Evolutionary conservation across 2,888 invertebrate genomes (phyloP).

Genomic region (Diabrotica balteata): DNA sequence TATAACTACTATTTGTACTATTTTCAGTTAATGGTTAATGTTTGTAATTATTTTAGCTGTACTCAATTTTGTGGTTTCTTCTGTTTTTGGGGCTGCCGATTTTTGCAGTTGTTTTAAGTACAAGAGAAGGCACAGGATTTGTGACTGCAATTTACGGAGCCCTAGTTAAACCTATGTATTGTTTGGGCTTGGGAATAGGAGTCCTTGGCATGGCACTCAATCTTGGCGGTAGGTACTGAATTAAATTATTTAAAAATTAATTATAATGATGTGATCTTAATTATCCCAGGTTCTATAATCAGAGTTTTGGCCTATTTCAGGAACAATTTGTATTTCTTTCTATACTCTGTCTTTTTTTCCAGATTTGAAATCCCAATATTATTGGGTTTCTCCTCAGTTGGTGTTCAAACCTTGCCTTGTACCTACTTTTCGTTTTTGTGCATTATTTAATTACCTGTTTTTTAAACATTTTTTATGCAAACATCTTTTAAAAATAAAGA

Average conservation of each 20-base stretch:
- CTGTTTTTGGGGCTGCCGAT: slow-evolving; percentile 24
- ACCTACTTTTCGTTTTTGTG: not conserved
- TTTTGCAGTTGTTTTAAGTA: slow-evolving; percentile 9
- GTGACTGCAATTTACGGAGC: slow-evolving; percentile 29
- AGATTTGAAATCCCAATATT: too few species aligned
- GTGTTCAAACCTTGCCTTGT: too few species aligned
- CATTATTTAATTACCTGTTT: not conserved
- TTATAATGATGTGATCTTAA: too few species aligned
- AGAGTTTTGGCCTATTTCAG: too few species aligned
- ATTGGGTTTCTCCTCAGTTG: too few species aligned
- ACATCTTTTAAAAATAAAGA: too few species aligned
- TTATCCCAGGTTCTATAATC: too few species aligned
- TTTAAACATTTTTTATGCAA: not conserved
- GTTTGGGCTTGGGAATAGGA: slow-evolving; percentile 33
- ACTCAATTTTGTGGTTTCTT: not conserved
- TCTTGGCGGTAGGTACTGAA: slow-evolving; percentile 24
- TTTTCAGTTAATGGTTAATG: not conserved
- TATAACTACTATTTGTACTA: too few species aligned
- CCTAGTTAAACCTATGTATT: slow-evolving; percentile 30
- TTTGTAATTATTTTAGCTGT: slow-evolving; percentile 1
- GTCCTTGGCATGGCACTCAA: slow-evolving; percentile 33
- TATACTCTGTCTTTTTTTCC: too few species aligned
- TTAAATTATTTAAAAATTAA: too few species aligned
- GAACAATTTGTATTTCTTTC: too few species aligned
- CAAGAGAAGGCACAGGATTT: slow-evolving; percentile 5